phyloP scores from a whole-genome alignment of 2,113 vertebrate genomes.

The Grammatotria lemairii region DNA sequence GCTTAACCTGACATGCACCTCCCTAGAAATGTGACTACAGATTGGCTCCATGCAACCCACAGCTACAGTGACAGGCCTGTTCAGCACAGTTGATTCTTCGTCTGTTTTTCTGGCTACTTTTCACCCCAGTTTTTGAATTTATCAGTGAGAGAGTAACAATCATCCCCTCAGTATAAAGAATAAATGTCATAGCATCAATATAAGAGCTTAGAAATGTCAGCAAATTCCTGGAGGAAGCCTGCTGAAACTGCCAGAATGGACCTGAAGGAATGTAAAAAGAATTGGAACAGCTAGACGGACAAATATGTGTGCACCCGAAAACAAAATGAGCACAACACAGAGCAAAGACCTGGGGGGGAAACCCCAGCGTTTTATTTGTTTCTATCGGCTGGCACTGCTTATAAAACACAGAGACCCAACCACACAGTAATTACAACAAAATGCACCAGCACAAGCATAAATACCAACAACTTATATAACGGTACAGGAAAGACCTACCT shows the following conservation, averaged over 20 bases:
- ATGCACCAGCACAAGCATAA: background rate
- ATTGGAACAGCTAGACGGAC: background rate
- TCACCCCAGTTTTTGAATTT: background rate
- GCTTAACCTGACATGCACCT: background rate
- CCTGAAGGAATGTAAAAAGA: background rate
- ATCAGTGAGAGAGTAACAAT: background rate
- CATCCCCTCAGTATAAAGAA: background rate
- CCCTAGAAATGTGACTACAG: background rate
- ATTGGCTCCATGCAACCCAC: background rate
- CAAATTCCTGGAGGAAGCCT: background rate
- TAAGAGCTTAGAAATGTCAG: background rate
- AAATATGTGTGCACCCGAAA: background rate
- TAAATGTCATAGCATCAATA: background rate
- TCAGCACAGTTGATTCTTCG: background rate
- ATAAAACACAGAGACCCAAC: background rate
- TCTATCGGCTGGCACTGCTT: background rate
- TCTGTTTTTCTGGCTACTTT: background rate
- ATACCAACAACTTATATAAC: constrained; percentile 43
- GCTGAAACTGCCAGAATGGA: background rate
- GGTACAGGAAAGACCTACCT: constrained; percentile 91
- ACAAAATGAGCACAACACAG: background rate
- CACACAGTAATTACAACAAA: background rate
- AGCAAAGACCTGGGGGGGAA: background rate
- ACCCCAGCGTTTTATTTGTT: background rate
- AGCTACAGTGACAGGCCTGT: background rate